These are phyloP conservation scores for Sturnira hondurensis DNA, from an alignment of 2,113 vertebrate species.

Conservation along the genomic window DNA sequence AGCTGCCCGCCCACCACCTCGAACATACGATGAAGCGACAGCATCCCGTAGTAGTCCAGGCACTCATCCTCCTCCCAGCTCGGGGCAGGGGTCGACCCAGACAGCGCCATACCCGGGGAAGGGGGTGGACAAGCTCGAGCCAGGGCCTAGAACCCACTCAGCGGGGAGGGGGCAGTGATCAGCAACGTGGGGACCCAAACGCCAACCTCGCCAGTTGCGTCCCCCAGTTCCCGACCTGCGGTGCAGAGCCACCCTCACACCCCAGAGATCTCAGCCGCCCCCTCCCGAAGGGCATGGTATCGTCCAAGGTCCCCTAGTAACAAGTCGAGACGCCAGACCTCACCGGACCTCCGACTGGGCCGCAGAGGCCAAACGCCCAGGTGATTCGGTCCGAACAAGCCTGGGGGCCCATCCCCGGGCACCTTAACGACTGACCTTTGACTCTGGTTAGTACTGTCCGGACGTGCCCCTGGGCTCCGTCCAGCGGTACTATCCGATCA, in stretches of 20 bases:
- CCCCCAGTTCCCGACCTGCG: not conserved
- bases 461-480: not conserved
- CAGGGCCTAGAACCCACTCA: slow-evolving; percentile 55
- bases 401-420: not conserved
- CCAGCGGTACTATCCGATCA: not conserved
- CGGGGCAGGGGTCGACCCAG: slow-evolving; percentile 67
- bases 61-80: slow-evolving; percentile 91
- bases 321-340: slow-evolving; percentile 39
- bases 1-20: slow-evolving; percentile 90
- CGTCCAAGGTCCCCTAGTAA: slow-evolving; percentile 52
- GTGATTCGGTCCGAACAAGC: not conserved
- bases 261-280: not conserved
- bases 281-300: not conserved
- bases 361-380: not conserved
- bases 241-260: not conserved
- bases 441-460: not conserved
- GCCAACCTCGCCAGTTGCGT: not conserved
- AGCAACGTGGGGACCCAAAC: not conserved
- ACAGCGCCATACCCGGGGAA: slow-evolving; percentile 56
- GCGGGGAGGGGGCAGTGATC: not conserved
- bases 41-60: slow-evolving; percentile 89
- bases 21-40: slow-evolving; percentile 90
- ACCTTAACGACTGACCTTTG: not conserved
- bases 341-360: not conserved
- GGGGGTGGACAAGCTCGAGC: slow-evolving; percentile 46